A percentile compares a stretch with the other conserved stretches of the same genome.
These are phyloP conservation scores for Selene dorsalis DNA, from an alignment of 2,797 vertebrate genomes.

Conservation along the genomic window DNA sequence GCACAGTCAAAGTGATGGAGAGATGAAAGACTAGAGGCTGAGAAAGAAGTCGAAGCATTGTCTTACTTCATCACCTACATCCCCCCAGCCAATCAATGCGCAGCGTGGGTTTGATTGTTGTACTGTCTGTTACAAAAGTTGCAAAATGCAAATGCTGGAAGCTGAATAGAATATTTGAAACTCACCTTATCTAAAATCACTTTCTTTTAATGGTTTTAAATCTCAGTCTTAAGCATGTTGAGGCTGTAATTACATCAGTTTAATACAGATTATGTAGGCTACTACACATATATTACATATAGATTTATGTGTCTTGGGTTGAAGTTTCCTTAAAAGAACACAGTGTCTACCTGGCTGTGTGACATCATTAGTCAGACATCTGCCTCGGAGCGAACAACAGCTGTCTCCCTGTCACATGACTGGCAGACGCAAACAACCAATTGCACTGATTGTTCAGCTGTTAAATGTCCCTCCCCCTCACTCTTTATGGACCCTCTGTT, in stretches of 20 bases:
- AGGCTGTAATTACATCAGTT: neutral
- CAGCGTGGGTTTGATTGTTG: neutral
- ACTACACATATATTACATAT: no score
- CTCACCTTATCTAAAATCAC: no score
- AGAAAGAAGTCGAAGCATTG: neutral
- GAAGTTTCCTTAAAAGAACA: neutral
- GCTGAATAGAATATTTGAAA: neutral
- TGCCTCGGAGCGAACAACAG: neutral
- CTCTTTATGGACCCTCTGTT: conserved; percentile 1
- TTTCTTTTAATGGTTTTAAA: neutral
- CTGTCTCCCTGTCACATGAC: conserved; percentile 9
- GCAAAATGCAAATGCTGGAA: no score
- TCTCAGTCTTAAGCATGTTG: neutral
- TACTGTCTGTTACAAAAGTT: neutral
- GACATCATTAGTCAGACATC: conserved; percentile 25
- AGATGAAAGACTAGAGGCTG: neutral
- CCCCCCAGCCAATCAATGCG: neutral
- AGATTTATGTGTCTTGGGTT: neutral
- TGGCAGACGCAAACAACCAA: neutral
- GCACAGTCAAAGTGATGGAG: neutral
- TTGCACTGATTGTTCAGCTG: neutral
- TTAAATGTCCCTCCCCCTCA: neutral
- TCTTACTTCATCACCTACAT: neutral
- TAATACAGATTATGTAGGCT: neutral
- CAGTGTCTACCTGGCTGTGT: conserved; percentile 6